These are phyloP conservation scores for Drosophila atroscutellata DNA, from an alignment of 2,888 invertebrate species.

Conservation along the genomic window DNA sequence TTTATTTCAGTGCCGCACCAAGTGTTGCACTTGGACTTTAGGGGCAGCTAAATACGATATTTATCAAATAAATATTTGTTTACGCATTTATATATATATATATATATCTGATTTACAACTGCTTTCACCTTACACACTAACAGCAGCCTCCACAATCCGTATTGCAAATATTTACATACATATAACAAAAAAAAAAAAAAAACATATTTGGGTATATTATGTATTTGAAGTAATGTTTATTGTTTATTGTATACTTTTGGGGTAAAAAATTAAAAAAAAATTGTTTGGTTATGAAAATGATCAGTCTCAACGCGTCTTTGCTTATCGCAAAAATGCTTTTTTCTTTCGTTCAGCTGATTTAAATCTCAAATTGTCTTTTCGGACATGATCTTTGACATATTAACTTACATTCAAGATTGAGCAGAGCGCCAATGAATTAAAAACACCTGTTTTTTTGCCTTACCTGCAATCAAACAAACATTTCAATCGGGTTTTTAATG, in stretches of 20 bases:
- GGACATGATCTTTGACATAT: slow-evolving; percentile 9
- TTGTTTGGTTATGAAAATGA: neutral
- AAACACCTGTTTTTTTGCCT: neutral
- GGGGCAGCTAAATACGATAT: slow-evolving; percentile 10
- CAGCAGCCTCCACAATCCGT: neutral
- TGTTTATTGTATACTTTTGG: slow-evolving; percentile 53
- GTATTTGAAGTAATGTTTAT: too few relatives aligned
- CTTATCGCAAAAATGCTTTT: slow-evolving; percentile 16
- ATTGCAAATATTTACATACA: neutral
- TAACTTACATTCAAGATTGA: neutral
- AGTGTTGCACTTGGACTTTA: slow-evolving; percentile 26
- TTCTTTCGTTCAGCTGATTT: neutral
- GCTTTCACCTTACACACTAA: slow-evolving; percentile 12
- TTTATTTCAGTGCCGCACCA: slow-evolving; percentile 51
- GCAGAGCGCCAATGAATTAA: neutral
- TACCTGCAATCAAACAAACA: neutral
- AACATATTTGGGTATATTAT: too few relatives aligned
- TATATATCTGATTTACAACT: slow-evolving; percentile 18
- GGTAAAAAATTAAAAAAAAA: slow-evolving; percentile 18
- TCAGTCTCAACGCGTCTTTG: slow-evolving; percentile 8
- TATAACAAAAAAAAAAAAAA: neutral
- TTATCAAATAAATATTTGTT: neutral
- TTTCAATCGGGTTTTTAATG: neutral
- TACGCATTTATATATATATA: slow-evolving; percentile 6
- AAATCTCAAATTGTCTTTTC: slow-evolving; percentile 1